Base-by-base conservation (phyloP, 2,797 vertebrate species). In the Gila robusta region DNA sequence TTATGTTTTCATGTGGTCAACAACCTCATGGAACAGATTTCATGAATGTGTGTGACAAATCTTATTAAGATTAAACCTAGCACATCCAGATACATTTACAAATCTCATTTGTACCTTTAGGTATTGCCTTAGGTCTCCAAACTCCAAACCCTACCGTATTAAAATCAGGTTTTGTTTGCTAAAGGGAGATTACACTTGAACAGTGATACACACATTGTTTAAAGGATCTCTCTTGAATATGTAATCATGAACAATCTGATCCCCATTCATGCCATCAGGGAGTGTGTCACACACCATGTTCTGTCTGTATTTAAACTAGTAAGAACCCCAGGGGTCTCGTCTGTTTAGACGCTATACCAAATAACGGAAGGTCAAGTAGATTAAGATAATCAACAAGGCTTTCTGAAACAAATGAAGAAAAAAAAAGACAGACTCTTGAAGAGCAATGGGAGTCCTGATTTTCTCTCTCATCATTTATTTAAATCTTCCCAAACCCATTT, bases 331-430 rank as follows among this genome's bases (percentile, higher is more conserved):
- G 88, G 88, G 88, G 84, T 84, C 79, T 85, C 59, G 83, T 88
- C 87, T 88, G 77, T 90, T 89, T 87, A 84, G 80, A 89, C 89
- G 89, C 84, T 89, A 84, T 82, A 88, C 88, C 88, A 91, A 90
- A 90, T 90, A 91, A 87, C 85, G 89, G 89, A 91, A 90, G 89
- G 90, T 91, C 89, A 90, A 91, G 91, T 91, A 91, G 87, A 91
- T 88, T 91, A 90, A 91, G 89, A 91, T 91, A 90, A 91, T 91
- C 91, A 91, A 89, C 90, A 89, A 85, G 89, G 80, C 85, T 88
- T 90, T 89, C 72, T 76, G 89, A 83, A 89, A 89, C 78, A 89
- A 87, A 86, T 83, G 84, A 82, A 83, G 84, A 73, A 83, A 78
- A 80, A 52, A 71, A 83, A 72, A 83, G 74, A 52, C 82, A 85